These are phyloP conservation scores for Papio anubis DNA, from an alignment of 2,113 vertebrate genomes.

Conservation along the genomic window DNA sequence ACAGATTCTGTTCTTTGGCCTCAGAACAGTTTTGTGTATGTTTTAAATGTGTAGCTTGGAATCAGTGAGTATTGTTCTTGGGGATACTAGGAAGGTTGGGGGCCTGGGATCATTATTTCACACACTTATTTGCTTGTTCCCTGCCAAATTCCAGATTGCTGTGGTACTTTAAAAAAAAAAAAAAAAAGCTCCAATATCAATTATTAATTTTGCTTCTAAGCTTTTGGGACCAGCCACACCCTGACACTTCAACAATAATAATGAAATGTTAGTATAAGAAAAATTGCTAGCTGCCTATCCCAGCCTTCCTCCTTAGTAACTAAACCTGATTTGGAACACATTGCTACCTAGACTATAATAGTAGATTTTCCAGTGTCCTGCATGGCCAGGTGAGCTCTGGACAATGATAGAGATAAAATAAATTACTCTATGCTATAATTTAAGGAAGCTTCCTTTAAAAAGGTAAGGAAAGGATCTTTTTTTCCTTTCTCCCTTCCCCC, in stretches of 20 bases:
- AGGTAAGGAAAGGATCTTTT: no score
- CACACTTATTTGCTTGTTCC: conserved; percentile 10
- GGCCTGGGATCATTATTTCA: background rate
- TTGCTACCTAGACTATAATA: background rate
- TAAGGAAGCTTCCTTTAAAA: background rate
- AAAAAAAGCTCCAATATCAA: background rate
- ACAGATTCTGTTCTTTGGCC: background rate
- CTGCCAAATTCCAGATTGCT: background rate
- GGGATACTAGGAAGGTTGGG: background rate
- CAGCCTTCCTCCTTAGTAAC: background rate
- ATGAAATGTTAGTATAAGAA: no score
- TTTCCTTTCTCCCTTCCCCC: background rate
- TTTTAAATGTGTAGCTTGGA: background rate
- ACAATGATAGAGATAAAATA: background rate
- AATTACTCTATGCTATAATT: background rate
- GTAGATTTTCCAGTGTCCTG: background rate
- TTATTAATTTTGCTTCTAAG: conserved; percentile 22
- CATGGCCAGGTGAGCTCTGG: background rate
- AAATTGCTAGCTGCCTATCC: no score
- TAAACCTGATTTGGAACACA: background rate
- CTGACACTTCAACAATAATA: background rate
- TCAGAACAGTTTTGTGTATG: background rate
- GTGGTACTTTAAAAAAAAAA: background rate
- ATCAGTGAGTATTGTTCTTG: background rate
- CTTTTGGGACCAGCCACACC: background rate